Evolutionary conservation across 1,140 invertebrate genomes (phyloP), one percentile per base, ranked within the genome.

Genomic region (Leptinotarsa lineolata): DNA sequence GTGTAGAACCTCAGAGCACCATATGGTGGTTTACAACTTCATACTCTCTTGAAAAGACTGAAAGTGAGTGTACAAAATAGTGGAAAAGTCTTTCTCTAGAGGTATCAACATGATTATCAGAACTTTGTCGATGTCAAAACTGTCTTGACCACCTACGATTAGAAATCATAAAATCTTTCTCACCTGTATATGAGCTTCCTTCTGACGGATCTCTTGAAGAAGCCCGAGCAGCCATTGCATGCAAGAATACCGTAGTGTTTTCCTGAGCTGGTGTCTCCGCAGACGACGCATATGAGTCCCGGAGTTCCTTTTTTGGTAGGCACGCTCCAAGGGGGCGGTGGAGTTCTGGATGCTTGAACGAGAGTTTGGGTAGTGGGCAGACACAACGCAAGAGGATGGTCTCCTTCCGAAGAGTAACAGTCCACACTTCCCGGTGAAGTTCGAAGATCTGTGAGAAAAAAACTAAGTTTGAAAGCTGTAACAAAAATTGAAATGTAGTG

Each of bases 241-340:
- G 97, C 97, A n/a, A 99, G 88, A 76, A 99, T 99, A 0, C 97
- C 97, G 84, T 98, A 99, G 85, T 99, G 97, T 83, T 99, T 99
- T 0, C 97, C 97, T 5, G 94, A 97, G 70, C 95, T 97, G 1
- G 95, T 97, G 83, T 99, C 97, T 0, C 97, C 97, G 81, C 97
- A 99, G 2, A 99, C 97, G 30, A 98, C 94, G 83, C 97, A 99
- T 20, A 93, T 92, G 16, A 95, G 85, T 4, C 93, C 93, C 4
- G 89, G 86, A 0, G 80, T 81, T 8, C 83, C 82, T 68, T 84
- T 84, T 72, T 84, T 84, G 1, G 83, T 81, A 1, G 80, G 80
- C 46, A 82, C 54, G 60, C 76, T 80, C 83, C 83, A 84, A 2
- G 82, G 82, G 4, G 83, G 83, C 20, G 83, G 83, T 18, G 83